A percentile compares a stretch with the other conserved stretches of the same genome.
Evolutionary conservation across 2,888 invertebrate genomes (phyloP).

Genomic region (Stenchaetothrips biformis): DNA sequence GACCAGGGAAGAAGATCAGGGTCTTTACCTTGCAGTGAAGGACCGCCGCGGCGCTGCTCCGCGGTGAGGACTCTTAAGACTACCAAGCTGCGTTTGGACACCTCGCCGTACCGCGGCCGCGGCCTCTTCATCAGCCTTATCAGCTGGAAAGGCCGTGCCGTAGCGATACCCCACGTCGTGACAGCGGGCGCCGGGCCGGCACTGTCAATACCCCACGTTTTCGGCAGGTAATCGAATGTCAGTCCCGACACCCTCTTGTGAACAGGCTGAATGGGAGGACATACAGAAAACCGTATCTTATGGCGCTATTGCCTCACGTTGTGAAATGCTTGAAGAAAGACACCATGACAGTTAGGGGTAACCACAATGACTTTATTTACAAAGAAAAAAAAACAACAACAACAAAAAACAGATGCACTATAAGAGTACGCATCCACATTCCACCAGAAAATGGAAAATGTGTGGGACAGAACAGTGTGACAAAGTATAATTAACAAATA

Average conservation of each 20-base stretch:
- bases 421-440: neutral
- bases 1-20: too few species aligned
- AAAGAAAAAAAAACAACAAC: neutral
- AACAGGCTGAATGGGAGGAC: neutral
- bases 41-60: too few species aligned
- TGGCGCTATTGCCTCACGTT: neutral
- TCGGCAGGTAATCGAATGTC: neutral
- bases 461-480: neutral
- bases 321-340: too few species aligned
- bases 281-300: neutral
- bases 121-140: too few species aligned
- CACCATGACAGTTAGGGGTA: neutral
- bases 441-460: neutral
- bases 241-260: neutral
- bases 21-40: too few species aligned
- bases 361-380: neutral
- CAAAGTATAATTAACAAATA: neutral
- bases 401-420: neutral
- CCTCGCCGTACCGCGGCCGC: too few species aligned
- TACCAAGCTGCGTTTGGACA: too few species aligned
- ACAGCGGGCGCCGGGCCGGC: too few species aligned
- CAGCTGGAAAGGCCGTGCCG: too few species aligned
- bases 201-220: too few species aligned
- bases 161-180: too few species aligned
- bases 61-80: too few species aligned